phyloP scores from a whole-genome alignment of 2,888 invertebrate species.

The Synergus japonicus region DNA sequence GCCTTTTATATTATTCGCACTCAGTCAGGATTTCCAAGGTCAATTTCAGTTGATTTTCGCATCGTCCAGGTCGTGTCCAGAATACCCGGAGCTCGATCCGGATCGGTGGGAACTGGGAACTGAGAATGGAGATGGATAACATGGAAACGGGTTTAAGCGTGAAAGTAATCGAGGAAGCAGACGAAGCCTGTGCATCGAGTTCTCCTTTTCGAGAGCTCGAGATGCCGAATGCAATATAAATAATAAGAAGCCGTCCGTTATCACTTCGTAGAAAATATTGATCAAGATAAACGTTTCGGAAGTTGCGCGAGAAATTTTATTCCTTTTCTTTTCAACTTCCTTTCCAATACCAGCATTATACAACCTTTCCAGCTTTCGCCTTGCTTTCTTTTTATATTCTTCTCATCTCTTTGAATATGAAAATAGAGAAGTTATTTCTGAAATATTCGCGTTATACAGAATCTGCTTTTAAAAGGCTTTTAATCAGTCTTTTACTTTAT shows the following conservation, averaged over 20 bases:
- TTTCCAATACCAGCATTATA: conserved; percentile 13
- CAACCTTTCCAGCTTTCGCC: background rate
- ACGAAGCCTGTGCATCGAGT: conserved; percentile 41
- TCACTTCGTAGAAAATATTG: conserved; percentile 34
- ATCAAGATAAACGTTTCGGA: conserved; percentile 31
- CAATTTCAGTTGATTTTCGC: conserved; percentile 27
- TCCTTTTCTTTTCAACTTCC: conserved; percentile 28
- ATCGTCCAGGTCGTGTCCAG: conserved; percentile 8
- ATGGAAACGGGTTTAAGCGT: conserved; percentile 67
- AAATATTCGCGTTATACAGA: too few species aligned
- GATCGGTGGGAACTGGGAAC: conserved; percentile 60
- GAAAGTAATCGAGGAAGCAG: conserved; percentile 66
- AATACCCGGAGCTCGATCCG: conserved; percentile 45
- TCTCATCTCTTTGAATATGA: background rate
- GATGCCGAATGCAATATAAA: conserved; percentile 25
- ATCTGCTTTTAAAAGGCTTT: too few species aligned
- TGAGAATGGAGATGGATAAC: conserved; percentile 59
- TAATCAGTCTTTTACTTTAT: too few species aligned
- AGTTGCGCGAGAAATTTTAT: conserved; percentile 29
- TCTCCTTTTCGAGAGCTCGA: conserved; percentile 30
- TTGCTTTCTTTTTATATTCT: background rate
- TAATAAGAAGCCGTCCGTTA: conserved; percentile 36
- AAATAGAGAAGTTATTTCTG: background rate
- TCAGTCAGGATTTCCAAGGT: conserved; percentile 12
- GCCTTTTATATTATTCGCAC: background rate